Base-by-base conservation (phyloP, 2,113 vertebrate species). In the Synchiropus splendidus region DNA sequence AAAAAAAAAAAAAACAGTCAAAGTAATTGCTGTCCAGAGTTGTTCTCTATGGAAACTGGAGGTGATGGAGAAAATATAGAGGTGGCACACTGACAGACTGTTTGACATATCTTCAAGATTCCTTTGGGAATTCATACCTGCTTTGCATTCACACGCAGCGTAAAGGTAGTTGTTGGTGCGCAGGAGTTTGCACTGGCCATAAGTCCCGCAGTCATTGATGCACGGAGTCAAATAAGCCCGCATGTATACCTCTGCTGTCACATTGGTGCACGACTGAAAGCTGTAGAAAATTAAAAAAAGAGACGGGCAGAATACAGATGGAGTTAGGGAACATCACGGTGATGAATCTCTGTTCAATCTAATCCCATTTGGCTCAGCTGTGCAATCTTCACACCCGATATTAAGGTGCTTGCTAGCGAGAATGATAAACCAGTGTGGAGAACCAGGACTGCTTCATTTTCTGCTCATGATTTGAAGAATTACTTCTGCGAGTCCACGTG, bases 111-210 rank as follows among this genome's bases (percentile, higher is more conserved):
- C 21, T 5, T 27, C 4, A 27, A 27, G 21, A 8, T 27, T 5
- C 4, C 8, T 5, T 27, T 27, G 4, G n/a, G 21, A 4, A 27
- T 27, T 27, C 21, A 27, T 88, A 99, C 95, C 95, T 61, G 95
- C 95, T 86, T 95, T 96, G 86, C 95, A 99, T 84, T 98, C 94
- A 64, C 95, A 99, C 32, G 95, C 93, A 0, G 95, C 95, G 0
- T 95, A 97, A 64, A 98, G 84, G 71, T 92, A 98, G 84, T 94
- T 98, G 82, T 95, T 95, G 48, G 94, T 95, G 61, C 95, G 92
- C 51, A 98, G 83, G 10, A 99, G 89, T 65, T 98, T 97, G 88
- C 95, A 99, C 82, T 99, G 94, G 18, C 95, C 95, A 0, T 97
- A 97, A 1, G 90, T 90, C 39, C 95, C 93, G 0, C 95, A 98